A percentile compares a stretch with the other conserved stretches of the same genome.
phyloP scores from a whole-genome alignment of 2,113 vertebrate species.

The Laticauda colubrina region DNA sequence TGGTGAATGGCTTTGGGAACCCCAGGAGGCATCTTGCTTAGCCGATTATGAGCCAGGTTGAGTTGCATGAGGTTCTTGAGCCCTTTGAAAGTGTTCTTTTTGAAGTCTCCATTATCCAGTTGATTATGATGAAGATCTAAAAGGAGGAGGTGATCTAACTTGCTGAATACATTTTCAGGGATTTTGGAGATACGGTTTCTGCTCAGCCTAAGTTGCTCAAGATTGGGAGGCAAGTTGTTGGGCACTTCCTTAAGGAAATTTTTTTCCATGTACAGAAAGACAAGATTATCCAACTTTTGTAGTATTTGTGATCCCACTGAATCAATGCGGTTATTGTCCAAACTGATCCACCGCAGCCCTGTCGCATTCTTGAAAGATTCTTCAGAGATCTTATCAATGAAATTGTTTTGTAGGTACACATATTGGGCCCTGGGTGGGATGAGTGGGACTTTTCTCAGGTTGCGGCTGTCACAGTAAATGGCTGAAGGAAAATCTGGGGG shows the following conservation, averaged over 20 bases:
- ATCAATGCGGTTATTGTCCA: slow-evolving; percentile 92
- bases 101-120: slow-evolving; percentile 85
- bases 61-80: slow-evolving; percentile 93
- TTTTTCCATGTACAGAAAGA: slow-evolving; percentile 87
- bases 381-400: slow-evolving; percentile 85
- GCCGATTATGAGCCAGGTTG: slow-evolving; percentile 89
- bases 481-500: slow-evolving; percentile 83
- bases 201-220: slow-evolving; percentile 91
- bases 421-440: slow-evolving; percentile 88
- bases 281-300: slow-evolving; percentile 81
- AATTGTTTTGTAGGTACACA: slow-evolving; percentile 97
- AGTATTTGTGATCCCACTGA: slow-evolving; percentile 85
- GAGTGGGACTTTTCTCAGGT: slow-evolving; percentile 85
- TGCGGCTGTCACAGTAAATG: slow-evolving; percentile 95
- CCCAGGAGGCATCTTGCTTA: slow-evolving; percentile 88
- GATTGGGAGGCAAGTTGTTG: slow-evolving; percentile 78
- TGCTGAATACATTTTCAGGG: slow-evolving; percentile 81
- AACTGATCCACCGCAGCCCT: slow-evolving; percentile 87
- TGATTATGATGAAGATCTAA: slow-evolving; percentile 92
- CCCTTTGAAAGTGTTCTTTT: slow-evolving; percentile 87
- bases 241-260: slow-evolving; percentile 92
- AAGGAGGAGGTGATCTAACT: slow-evolving; percentile 86
- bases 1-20: slow-evolving; percentile 84
- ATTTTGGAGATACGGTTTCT: slow-evolving; percentile 90
- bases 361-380: slow-evolving; percentile 88